These are phyloP conservation scores for Melitaea athalia DNA, from an alignment of 2,888 invertebrate genomes.

Conservation along the genomic window DNA sequence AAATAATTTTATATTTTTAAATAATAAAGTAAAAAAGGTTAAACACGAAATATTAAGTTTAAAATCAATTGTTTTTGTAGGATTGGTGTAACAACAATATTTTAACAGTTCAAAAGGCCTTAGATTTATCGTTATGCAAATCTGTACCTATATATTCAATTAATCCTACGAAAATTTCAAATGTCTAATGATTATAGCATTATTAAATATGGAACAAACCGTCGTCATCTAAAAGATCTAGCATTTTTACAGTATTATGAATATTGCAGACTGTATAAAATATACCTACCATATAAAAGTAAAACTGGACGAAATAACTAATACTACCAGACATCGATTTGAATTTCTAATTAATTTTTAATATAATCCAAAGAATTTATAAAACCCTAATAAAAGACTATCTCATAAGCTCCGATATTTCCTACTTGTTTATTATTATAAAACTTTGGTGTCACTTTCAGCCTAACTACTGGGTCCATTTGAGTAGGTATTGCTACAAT, in stretches of 20 bases:
- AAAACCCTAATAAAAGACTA: conserved; percentile 42
- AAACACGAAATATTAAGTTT: too few species aligned
- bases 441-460: conserved; percentile 75
- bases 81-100: too few species aligned
- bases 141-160: not conserved
- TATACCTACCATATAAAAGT: conserved; percentile 17
- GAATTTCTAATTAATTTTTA: conserved; percentile 25
- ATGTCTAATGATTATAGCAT: not conserved
- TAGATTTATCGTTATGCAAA: not conserved
- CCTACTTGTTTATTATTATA: conserved; percentile 52
- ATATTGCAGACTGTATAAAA: conserved; percentile 11
- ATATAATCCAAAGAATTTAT: conserved; percentile 16
- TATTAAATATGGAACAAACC: conserved; percentile 5
- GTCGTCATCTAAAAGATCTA: not conserved
- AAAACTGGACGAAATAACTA: conserved; percentile 68
- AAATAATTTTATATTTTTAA: too few species aligned
- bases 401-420: conserved; percentile 69
- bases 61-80: too few species aligned
- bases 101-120: not conserved
- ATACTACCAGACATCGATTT: conserved; percentile 52
- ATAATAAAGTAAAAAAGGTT: too few species aligned
- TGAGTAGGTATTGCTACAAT: conserved; percentile 60
- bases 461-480: conserved; percentile 74
- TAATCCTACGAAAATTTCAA: not conserved
- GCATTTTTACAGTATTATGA: not conserved